A percentile compares a stretch with the other conserved stretches of the same genome.
phyloP scores from a whole-genome alignment of 2,113 vertebrate genomes.

The Sminthopsis crassicaudata region DNA sequence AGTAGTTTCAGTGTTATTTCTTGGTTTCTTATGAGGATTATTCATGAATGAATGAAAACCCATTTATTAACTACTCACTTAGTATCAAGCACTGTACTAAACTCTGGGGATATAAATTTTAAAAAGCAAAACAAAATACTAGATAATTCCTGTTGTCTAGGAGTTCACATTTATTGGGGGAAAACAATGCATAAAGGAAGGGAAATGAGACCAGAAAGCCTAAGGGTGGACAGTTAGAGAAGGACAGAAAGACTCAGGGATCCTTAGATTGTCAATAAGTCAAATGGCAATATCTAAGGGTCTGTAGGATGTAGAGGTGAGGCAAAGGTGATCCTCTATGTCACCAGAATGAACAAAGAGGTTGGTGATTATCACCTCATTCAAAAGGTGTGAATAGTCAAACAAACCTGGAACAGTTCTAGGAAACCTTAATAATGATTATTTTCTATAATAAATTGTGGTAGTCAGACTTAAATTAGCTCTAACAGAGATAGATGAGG shows the following conservation, averaged over 20 bases:
- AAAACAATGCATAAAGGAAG: not conserved
- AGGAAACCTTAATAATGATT: not conserved
- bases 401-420: not conserved
- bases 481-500: not conserved
- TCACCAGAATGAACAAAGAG: not conserved
- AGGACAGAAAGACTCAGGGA: not conserved
- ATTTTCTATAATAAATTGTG: not conserved
- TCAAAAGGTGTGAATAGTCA: not conserved
- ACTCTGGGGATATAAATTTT: not conserved
- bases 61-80: not conserved
- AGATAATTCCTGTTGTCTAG: not conserved
- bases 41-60: not conserved
- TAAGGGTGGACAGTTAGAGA: not conserved
- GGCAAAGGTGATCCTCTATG: not conserved
- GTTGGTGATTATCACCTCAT: not conserved
- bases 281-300: not conserved
- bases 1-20: not conserved
- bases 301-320: not conserved
- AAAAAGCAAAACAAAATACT: too few species aligned
- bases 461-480: not conserved
- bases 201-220: not conserved
- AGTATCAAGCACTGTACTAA: not conserved
- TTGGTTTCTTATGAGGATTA: constrained; percentile 39
- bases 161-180: not conserved
- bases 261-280: not conserved